Evolutionary conservation across 92 coral and sea anemone species (phyloP), one percentile per base, ranked within the genome.

Genomic region (Palythoa caribaeorum): DNA sequence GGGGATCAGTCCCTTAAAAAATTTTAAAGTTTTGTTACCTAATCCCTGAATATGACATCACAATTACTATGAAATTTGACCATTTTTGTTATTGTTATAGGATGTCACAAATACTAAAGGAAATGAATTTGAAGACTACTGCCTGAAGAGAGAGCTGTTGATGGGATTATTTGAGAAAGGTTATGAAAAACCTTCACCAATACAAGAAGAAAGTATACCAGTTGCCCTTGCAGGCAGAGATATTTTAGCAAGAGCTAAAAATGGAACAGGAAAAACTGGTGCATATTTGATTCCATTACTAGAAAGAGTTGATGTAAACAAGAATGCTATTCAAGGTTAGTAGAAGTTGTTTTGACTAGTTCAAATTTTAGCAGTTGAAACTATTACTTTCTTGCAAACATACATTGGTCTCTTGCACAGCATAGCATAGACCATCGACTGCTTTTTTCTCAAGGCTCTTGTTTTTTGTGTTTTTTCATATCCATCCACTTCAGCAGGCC

Each of bases 101-200:
- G 99, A 97, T 94, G 99, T 97, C 9, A 97, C 99, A 52, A 89
- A 96, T 59, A 97, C 99, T 0, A 97, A 97, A 94, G 99, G 99
- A 84, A 97, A 97, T 90, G 99, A 97, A 15, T 97, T 97, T 95
- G 99, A 97, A 95, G 99, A 97, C 90, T 97, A 95, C 88, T 92
- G 95, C 74, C 96, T 97, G 50, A 95, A 95, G 88, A 87, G 99
- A 84, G 98, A 97, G 88, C 86, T 97, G 76, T 92, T 97, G 53
- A 97, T 97, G 99, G 99, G 99, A 73, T 94, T 97, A 87, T 97
- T 97, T 90, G 99, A 97, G 70, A 97, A 97, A 81, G 99, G 99
- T 16, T 97, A 88, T 90, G 99, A 97, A 73, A 92, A 91, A 74
- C 99, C 99, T 11, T 97, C 99, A 47, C 99, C 99, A 5, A 92